phyloP scores from a whole-genome alignment of 2,888 invertebrate species.

The Melanostoma scalare region DNA sequence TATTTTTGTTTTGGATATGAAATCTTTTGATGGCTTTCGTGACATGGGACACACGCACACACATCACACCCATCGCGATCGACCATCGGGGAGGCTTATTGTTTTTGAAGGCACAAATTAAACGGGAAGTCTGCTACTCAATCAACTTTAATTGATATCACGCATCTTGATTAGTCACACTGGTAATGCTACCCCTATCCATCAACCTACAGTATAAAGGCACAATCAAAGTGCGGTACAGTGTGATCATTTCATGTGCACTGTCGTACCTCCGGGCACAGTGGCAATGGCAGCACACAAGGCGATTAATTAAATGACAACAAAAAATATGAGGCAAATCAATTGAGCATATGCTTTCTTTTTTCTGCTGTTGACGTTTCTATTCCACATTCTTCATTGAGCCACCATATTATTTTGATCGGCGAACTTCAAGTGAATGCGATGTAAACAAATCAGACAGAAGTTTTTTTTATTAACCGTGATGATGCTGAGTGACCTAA shows the following conservation, averaged over 20 bases:
- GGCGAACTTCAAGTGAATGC: constrained; percentile 41
- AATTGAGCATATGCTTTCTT: constrained; percentile 41
- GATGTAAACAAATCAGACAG: constrained; percentile 45
- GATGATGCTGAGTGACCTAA: constrained; percentile 1
- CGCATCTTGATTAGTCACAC: constrained; percentile 64
- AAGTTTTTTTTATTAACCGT: constrained; percentile 6
- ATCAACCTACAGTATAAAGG: background rate
- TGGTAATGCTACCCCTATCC: constrained; percentile 5
- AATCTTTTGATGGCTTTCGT: constrained; percentile 11
- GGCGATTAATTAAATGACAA: constrained; percentile 36
- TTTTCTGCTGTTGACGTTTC: constrained; percentile 24
- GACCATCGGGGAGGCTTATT: constrained; percentile 16
- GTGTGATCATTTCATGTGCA: constrained; percentile 36
- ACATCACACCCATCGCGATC: constrained; percentile 23
- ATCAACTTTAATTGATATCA: constrained; percentile 66
- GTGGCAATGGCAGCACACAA: constrained; percentile 3
- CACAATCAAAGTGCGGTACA: constrained; percentile 1
- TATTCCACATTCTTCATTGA: constrained; percentile 13
- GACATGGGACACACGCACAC: background rate
- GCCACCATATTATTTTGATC: constrained; percentile 9
- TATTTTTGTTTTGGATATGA: constrained; percentile 27
- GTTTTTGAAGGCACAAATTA: constrained; percentile 18
- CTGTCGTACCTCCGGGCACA: background rate
- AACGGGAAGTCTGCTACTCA: constrained; percentile 68
- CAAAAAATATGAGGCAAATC: constrained; percentile 54